Percentiles rank a stretch among this genome's conserved stretches.
phyloP scores from a whole-genome alignment of 2,888 invertebrate genomes.

The Drosophila multiciliata region DNA sequence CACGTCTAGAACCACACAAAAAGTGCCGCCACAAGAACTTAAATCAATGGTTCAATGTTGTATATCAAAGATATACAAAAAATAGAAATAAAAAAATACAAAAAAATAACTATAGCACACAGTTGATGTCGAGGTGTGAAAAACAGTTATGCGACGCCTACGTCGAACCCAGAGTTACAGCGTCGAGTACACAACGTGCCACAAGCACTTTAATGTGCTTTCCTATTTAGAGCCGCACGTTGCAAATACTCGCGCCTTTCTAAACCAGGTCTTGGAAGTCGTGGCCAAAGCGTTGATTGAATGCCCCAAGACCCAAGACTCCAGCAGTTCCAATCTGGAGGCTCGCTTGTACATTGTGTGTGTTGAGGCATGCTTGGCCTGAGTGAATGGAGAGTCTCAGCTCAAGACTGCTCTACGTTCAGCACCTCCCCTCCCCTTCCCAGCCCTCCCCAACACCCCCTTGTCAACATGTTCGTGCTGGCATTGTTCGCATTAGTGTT shows the following conservation, averaged over 20 bases:
- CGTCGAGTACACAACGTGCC: conserved; percentile 2
- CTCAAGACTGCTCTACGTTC: conserved; percentile 27
- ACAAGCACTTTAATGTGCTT: conserved; percentile 29
- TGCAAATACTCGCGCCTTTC: conserved; percentile 51
- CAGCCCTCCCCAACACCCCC: neutral
- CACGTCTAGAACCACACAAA: conserved; percentile 36
- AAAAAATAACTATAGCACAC: conserved; percentile 14
- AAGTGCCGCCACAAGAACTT: conserved; percentile 35
- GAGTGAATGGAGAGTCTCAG: conserved; percentile 47
- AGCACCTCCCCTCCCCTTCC: neutral
- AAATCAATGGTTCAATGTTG: conserved; percentile 43
- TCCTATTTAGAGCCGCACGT: conserved; percentile 37
- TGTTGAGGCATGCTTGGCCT: conserved; percentile 31
- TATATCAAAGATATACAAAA: conserved; percentile 13
- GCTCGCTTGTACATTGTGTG: conserved; percentile 24
- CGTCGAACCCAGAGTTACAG: neutral
- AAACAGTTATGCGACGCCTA: conserved; percentile 35
- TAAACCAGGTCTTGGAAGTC: conserved; percentile 61
- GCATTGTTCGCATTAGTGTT: conserved; percentile 74
- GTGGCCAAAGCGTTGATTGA: conserved; percentile 69
- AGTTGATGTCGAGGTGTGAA: conserved; percentile 55
- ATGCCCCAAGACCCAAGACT: conserved; percentile 43
- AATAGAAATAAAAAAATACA: neutral
- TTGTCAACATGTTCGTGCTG: conserved; percentile 58
- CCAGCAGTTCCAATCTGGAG: conserved; percentile 12